Conservation (phyloP, 2,113 vertebrate genomes). For the Scortum barcoo region DNA sequence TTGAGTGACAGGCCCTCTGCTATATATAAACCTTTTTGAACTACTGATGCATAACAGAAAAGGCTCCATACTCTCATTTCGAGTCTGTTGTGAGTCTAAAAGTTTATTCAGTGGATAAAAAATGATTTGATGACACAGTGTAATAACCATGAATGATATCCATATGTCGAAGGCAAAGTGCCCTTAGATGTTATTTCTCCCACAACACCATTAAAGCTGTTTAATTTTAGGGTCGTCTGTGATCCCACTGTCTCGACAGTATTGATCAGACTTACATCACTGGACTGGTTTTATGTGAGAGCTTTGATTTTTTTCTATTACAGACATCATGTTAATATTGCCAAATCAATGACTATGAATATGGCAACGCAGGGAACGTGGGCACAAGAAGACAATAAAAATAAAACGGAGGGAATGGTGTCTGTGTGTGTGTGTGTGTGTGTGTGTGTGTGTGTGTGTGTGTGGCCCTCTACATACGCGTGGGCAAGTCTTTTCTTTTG, state of each 20-base stretch:
- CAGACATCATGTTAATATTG: constrained; percentile 58
- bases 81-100: constrained; percentile 22
- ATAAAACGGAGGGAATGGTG: constrained; percentile 5
- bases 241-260: constrained; percentile 67
- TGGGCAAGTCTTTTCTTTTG: neutral
- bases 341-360: constrained; percentile 67
- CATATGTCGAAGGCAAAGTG: constrained; percentile 49
- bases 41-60: constrained; percentile 12
- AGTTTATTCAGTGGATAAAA: constrained; percentile 47
- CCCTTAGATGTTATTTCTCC: constrained; percentile 58
- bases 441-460: constrained; percentile 18
- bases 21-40: constrained; percentile 7
- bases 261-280: constrained; percentile 75
- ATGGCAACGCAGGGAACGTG: constrained; percentile 45
- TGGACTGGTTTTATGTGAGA: constrained; percentile 58
- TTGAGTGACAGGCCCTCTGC: constrained; percentile 16
- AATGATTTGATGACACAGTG: constrained; percentile 43
- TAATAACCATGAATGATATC: constrained; percentile 62
- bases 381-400: constrained; percentile 23
- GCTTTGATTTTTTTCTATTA: constrained; percentile 68
- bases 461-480: neutral
- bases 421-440: constrained; percentile 4
- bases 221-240: constrained; percentile 58
- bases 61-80: constrained; percentile 9
- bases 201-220: constrained; percentile 56